Evolutionary conservation across 2,797 vertebrate genomes (phyloP), one percentile per base, ranked within the genome.

Genomic region (Gastrophryne carolinensis): DNA sequence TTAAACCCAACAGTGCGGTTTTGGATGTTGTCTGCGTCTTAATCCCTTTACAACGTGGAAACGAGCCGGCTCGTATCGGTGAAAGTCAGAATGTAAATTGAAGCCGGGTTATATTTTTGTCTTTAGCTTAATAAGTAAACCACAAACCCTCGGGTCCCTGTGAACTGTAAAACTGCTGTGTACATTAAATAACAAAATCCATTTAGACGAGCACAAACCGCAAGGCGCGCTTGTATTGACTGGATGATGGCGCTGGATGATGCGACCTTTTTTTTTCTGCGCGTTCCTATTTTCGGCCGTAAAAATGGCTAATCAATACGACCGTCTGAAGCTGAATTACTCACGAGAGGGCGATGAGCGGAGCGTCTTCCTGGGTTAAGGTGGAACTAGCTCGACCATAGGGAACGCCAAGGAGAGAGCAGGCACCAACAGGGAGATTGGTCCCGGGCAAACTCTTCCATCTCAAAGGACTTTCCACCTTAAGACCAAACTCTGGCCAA

Each of bases 101-200:
- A 15, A 19, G 44, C 39, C 17, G 17, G 39, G 3, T 64, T 30
- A 21, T 23, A 17, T 62, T 30, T 23, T 50, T 66, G 29, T 29
- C 27, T 34, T 23, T 52, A 52, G n/a, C 12, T 15, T 66, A 15
- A 63, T 63, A 30, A 44, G 44, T 30, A 53, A 67, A 54, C 64
- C 64, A 67, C 64, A 67, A 54, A 67, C 27, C 64, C 47, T 9
- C 32, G 35, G 49, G 44, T 66, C 63, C 63, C 63, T 30, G 23
- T 44, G 41, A 53, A 35, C 47, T 35, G 49, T 67, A 53, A 67
- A 67, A 54, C 49, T 17, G 21, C 13, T 52, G 12, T 1, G 21
- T 19, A 37, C 64, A 53, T 53, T n/a, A 54, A 67, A 63, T 44
- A 58, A 58, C 37, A 66, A 66, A 67, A 53, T 53, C 64, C 27